Evolutionary conservation across 1,140 invertebrate genomes (phyloP).

Genomic region (Anoplophora glabripennis): DNA sequence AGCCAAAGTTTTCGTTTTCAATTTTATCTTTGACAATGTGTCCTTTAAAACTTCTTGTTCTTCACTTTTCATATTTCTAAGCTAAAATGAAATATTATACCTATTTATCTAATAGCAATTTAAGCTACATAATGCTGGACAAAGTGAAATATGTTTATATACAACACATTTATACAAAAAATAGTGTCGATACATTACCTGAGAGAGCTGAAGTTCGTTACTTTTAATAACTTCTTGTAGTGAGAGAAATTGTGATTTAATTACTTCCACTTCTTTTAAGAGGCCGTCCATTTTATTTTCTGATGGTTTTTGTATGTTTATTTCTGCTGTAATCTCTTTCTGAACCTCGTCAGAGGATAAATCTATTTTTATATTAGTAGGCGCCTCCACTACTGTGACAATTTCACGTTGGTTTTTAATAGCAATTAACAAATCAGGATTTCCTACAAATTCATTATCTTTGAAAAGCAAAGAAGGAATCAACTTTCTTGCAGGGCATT

Average conservation of each 20-base stretch:
- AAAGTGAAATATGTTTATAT: background rate
- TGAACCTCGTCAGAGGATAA: no score
- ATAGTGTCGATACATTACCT: background rate
- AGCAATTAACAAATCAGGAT: constrained; percentile 7
- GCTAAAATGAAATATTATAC: constrained; percentile 27
- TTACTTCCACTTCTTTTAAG: constrained; percentile 1
- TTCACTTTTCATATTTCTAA: constrained; percentile 41
- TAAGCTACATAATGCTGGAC: background rate
- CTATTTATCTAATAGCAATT: background rate
- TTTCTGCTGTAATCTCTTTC: background rate
- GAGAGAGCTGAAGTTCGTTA: constrained; percentile 4
- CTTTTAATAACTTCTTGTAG: constrained; percentile 1
- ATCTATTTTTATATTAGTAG: no score
- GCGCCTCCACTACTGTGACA: no score
- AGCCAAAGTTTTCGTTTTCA: constrained; percentile 62
- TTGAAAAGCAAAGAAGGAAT: constrained; percentile 53
- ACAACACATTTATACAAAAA: background rate
- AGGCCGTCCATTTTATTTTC: constrained; percentile 1
- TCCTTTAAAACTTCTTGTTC: constrained; percentile 51
- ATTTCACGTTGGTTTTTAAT: constrained; percentile 2
- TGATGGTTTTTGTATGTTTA: background rate
- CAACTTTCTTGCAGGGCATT: constrained; percentile 50
- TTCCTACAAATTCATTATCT: constrained; percentile 30
- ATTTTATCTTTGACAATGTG: constrained; percentile 51
- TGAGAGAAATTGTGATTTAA: constrained; percentile 1